A percentile compares a stretch with the other conserved stretches of the same genome.
Evolutionary conservation across 37 sponge, comb jelly and placozoan genomes (phyloP).

Genomic region (Spongia lamella): DNA sequence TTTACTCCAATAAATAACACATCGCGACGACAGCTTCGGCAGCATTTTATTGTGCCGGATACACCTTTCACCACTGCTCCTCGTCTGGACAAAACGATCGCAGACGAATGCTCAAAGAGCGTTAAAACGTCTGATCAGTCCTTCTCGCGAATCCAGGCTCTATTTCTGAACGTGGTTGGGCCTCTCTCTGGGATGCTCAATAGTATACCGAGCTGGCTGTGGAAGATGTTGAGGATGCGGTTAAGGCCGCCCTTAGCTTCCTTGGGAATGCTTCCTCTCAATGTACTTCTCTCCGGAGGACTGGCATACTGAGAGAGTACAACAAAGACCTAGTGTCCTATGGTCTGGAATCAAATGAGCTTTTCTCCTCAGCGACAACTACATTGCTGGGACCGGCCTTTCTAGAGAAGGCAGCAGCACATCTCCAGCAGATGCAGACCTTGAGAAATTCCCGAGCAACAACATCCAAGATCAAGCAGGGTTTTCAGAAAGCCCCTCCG

Average conservation of each 20-base stretch:
- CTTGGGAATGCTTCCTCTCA: neutral
- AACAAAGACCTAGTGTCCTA: neutral
- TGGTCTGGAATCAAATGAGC: neutral
- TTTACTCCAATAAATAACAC: too few relatives aligned
- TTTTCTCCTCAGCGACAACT: neutral
- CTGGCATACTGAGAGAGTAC: neutral
- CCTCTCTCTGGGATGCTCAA: slow-evolving; percentile 22
- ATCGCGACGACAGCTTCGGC: too few relatives aligned
- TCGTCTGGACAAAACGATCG: too few relatives aligned
- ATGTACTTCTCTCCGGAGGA: neutral
- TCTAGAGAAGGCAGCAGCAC: neutral
- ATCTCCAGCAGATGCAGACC: neutral
- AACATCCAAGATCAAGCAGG: too few relatives aligned
- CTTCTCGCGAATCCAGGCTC: too few relatives aligned
- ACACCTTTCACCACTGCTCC: too few relatives aligned
- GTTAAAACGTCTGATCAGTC: too few relatives aligned
- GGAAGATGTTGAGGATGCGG: neutral
- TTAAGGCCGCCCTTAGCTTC: neutral
- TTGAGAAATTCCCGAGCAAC: too few relatives aligned
- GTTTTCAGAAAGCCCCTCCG: too few relatives aligned
- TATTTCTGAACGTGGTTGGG: slow-evolving; percentile 20
- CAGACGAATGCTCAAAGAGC: too few relatives aligned
- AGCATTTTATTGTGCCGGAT: too few relatives aligned
- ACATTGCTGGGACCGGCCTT: neutral
- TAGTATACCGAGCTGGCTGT: too few relatives aligned